phyloP scores from a whole-genome alignment of 2,888 invertebrate genomes.

The Caenorhabditis sp. region DNA sequence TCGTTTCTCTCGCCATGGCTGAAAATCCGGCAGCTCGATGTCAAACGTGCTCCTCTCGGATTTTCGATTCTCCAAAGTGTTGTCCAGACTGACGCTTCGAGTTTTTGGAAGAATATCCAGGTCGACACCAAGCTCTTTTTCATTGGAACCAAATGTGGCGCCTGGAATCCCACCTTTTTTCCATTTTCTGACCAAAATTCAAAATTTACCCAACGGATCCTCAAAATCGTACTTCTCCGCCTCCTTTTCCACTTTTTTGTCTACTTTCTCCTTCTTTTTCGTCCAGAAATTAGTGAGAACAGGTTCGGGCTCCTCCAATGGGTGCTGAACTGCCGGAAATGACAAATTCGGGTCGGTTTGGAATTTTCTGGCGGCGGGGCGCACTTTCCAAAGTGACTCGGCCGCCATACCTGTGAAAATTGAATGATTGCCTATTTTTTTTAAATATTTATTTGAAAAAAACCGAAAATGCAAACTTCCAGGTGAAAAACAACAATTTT shows the following conservation, averaged over 20 bases:
- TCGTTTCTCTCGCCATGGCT: conserved; percentile 90
- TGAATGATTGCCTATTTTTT: too few species aligned
- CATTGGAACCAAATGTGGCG: conserved; percentile 36
- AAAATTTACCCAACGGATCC: conserved; percentile 41
- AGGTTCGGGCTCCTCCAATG: conserved; percentile 31
- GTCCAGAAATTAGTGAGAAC: conserved; percentile 39
- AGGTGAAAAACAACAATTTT: too few species aligned
- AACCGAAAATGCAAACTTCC: not conserved
- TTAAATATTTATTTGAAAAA: too few species aligned
- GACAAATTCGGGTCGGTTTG: conserved; percentile 19
- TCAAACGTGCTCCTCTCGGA: conserved; percentile 57
- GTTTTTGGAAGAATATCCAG: conserved; percentile 20
- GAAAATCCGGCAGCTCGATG: conserved; percentile 84
- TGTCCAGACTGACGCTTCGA: conserved; percentile 43
- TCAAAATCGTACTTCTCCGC: conserved; percentile 43
- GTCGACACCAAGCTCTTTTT: conserved; percentile 8
- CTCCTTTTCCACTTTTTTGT: conserved; percentile 2
- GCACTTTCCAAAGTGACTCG: conserved; percentile 49
- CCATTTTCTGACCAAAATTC: not conserved
- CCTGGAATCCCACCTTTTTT: conserved; percentile 21
- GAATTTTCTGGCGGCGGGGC: conserved; percentile 41
- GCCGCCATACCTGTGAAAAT: conserved; percentile 39
- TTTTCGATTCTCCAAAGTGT: conserved; percentile 46
- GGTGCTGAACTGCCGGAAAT: conserved; percentile 37
- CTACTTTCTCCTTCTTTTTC: conserved; percentile 1